These are phyloP conservation scores for Heptascelio sp. DNA, from an alignment of 2,888 invertebrate species.

Conservation along the genomic window DNA sequence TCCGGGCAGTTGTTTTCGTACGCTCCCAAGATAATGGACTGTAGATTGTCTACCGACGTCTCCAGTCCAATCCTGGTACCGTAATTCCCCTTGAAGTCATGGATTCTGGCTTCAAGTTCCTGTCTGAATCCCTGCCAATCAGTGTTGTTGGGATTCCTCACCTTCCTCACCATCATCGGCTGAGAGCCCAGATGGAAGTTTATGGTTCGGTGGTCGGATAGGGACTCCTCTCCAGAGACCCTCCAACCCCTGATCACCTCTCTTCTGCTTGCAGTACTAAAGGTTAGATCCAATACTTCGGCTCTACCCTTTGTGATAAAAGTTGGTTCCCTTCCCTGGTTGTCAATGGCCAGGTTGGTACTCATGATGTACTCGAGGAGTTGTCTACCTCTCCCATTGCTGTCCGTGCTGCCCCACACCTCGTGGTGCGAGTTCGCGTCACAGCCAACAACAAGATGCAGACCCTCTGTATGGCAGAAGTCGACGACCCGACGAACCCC, in stretches of 20 bases:
- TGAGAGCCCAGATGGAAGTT: background rate
- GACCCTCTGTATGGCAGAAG: background rate
- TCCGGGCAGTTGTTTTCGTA: background rate
- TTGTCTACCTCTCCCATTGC: background rate
- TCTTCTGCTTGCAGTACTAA: background rate
- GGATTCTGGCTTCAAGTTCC: background rate
- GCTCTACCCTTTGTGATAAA: background rate
- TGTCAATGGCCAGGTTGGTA: background rate
- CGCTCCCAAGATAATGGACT: background rate
- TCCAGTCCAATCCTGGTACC: background rate
- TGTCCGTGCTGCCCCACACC: background rate
- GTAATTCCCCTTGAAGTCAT: background rate
- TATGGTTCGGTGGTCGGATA: background rate
- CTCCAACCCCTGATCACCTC: background rate
- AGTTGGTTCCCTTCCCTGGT: background rate
- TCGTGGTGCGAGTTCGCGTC: background rate
- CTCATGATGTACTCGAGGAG: background rate
- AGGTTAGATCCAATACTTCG: background rate
- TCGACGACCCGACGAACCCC: background rate
- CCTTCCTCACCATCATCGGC: too few relatives aligned
- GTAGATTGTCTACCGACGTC: too few relatives aligned
- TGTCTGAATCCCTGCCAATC: background rate
- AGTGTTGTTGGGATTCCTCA: background rate
- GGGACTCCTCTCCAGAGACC: background rate
- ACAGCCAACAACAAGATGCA: background rate